Evolutionary conservation across 2,888 invertebrate genomes (phyloP).

Genomic region (Trissolcus brochymenae): DNA sequence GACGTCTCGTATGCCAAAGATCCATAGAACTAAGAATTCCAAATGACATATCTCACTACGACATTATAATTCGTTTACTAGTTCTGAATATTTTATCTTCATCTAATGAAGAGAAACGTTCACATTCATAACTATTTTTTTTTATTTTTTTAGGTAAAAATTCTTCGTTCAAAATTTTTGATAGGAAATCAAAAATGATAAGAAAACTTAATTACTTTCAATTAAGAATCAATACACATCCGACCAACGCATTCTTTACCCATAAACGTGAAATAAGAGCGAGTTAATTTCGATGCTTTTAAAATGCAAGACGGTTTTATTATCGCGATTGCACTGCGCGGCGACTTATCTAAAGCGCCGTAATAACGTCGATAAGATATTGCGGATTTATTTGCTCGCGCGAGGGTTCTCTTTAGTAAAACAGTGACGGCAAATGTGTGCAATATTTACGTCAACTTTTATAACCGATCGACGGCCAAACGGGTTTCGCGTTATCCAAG

Average conservation of each 20-base stretch:
- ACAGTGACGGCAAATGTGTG: constrained; percentile 24
- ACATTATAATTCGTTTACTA: not conserved
- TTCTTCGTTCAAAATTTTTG: not conserved
- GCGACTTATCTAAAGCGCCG: constrained; percentile 35
- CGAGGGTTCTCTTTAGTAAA: constrained; percentile 12
- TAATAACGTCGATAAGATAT: constrained; percentile 43
- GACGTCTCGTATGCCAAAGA: constrained; percentile 31
- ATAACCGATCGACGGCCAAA: constrained; percentile 34
- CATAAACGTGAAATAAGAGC: constrained; percentile 17
- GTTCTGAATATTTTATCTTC: not conserved
- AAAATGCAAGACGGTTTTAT: constrained; percentile 19
- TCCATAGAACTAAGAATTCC: constrained; percentile 11
- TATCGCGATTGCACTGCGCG: constrained; percentile 6
- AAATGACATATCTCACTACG: not conserved
- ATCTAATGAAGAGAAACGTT: too few species aligned
- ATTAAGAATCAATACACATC: too few species aligned
- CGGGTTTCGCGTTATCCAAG: constrained; percentile 26
- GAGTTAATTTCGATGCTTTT: constrained; percentile 19
- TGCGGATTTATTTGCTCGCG: constrained; percentile 29
- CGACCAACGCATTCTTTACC: constrained; percentile 1
- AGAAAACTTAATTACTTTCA: not conserved
- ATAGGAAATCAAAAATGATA: not conserved
- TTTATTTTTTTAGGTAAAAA: too few species aligned
- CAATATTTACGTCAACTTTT: constrained; percentile 40
- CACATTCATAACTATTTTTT: too few species aligned